Evolutionary conservation across 2,888 invertebrate species (phyloP).

Genomic region (Drosophila borborema): DNA sequence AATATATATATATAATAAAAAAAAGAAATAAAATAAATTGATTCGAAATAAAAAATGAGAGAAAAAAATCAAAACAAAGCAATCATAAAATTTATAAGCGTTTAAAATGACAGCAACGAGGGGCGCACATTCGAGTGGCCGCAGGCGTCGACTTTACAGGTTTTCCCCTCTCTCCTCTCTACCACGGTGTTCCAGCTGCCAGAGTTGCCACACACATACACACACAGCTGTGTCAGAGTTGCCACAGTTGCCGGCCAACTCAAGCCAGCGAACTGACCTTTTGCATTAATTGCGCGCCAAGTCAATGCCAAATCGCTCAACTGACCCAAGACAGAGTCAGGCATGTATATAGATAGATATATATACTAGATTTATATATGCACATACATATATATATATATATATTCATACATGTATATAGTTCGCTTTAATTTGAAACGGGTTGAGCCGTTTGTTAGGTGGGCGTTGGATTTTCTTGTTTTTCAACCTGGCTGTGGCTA

Average conservation of each 20-base stretch:
- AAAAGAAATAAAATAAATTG: not conserved
- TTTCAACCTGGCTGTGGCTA: constrained; percentile 40
- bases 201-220: constrained; percentile 15
- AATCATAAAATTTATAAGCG: constrained; percentile 27
- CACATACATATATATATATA: not conserved
- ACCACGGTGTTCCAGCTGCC: not conserved
- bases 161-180: not conserved
- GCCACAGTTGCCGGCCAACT: constrained; percentile 29
- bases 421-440: constrained; percentile 29
- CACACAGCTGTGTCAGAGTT: constrained; percentile 12
- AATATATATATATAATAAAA: not conserved
- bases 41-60: constrained; percentile 3
- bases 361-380: not conserved
- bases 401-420: not conserved
- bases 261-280: constrained; percentile 57
- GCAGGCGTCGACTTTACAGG: constrained; percentile 35
- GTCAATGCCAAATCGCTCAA: constrained; percentile 51
- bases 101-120: constrained; percentile 38
- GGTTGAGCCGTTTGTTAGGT: constrained; percentile 43
- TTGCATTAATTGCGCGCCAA: constrained; percentile 69
- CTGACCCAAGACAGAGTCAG: constrained; percentile 29
- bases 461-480: constrained; percentile 67
- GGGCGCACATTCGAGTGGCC: constrained; percentile 41
- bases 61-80: not conserved
- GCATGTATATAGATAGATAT: not conserved